Percentiles rank a stretch among this genome's conserved stretches.
phyloP scores from a whole-genome alignment of 2,113 vertebrate species.

The Machaerirhynchus nigripectus region DNA sequence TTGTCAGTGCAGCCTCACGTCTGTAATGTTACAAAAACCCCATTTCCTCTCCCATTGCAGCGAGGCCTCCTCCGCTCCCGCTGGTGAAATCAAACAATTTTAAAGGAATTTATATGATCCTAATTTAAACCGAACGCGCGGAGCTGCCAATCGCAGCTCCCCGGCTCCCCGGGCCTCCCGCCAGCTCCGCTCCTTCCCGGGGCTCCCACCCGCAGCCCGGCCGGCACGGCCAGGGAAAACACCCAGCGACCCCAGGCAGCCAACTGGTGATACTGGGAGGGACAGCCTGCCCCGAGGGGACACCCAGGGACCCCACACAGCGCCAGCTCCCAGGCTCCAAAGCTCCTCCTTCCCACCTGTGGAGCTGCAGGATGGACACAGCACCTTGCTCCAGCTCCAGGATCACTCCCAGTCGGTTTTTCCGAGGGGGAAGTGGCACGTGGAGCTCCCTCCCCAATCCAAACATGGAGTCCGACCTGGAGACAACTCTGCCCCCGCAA shows the following conservation, averaged over 20 bases:
- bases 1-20: constrained; percentile 10
- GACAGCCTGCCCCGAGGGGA: background rate
- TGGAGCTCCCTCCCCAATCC: background rate
- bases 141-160: background rate
- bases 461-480: rapidly evolving
- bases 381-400: rapidly evolving
- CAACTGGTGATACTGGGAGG: background rate
- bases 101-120: constrained; percentile 22
- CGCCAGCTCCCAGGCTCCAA: background rate
- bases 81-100: constrained; percentile 49
- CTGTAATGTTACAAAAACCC: constrained; percentile 11
- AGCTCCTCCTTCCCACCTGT: rapidly evolving
- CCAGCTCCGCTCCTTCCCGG: background rate
- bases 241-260: rapidly evolving
- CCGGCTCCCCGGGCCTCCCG: background rate
- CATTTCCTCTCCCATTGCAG: constrained; percentile 11
- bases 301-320: background rate
- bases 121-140: constrained; percentile 18
- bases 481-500: background rate
- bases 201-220: background rate
- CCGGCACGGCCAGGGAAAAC: background rate
- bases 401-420: rapidly evolving
- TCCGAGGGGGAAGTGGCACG: rapidly evolving
- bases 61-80: background rate
- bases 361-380: background rate